phyloP scores from a whole-genome alignment of 30 jellyfish, hydroid and myxozoan species.

The Hydra vulgaris region DNA sequence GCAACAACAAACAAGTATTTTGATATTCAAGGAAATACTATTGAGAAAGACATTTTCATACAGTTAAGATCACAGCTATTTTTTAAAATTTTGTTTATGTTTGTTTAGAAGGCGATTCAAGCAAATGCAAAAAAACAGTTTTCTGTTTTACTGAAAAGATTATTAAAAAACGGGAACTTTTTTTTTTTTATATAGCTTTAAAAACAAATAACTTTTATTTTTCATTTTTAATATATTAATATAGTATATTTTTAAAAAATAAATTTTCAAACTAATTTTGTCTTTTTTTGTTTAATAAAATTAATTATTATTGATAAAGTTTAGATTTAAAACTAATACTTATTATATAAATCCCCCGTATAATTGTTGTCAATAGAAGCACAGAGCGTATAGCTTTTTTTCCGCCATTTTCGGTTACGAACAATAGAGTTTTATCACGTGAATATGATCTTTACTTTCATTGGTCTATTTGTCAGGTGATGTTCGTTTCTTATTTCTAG shows the following conservation, averaged over 20 bases:
- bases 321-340: neutral
- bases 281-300: too few species aligned
- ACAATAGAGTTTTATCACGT: neutral
- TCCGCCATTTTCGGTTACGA: neutral
- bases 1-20: too few species aligned
- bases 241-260: too few species aligned
- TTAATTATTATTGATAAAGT: too few species aligned
- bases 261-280: neutral
- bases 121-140: neutral
- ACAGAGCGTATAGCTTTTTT: constrained; percentile 3
- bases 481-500: neutral
- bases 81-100: too few species aligned
- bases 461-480: constrained; percentile 12
- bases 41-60: too few species aligned
- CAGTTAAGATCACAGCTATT: neutral
- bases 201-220: too few species aligned
- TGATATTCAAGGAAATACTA: too few species aligned
- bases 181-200: neutral
- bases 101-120: neutral
- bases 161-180: neutral
- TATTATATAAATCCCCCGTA: neutral
- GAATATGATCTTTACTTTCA: neutral
- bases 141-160: neutral
- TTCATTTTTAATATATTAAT: too few species aligned
- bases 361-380: constrained; percentile 2